Evolutionary conservation across 2,888 invertebrate genomes (phyloP).

Genomic region (Drosophila maculinotata): DNA sequence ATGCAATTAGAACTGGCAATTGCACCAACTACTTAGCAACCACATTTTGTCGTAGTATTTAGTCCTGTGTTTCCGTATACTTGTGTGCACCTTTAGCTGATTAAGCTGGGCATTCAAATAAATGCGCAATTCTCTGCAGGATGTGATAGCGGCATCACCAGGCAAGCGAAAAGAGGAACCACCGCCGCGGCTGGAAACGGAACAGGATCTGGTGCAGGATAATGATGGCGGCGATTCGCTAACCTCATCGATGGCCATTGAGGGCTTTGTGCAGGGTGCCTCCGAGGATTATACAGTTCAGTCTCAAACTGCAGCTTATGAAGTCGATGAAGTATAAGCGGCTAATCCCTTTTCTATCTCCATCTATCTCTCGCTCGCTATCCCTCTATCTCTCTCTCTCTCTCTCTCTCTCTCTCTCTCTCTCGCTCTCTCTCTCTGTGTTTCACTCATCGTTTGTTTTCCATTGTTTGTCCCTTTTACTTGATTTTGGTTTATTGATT

Average conservation of each 20-base stretch:
- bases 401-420: slow-evolving; percentile 18
- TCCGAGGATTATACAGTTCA: slow-evolving; percentile 85
- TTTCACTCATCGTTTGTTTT: slow-evolving; percentile 1
- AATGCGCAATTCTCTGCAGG: slow-evolving; percentile 62
- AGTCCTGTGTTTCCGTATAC: slow-evolving; percentile 37
- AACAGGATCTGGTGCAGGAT: slow-evolving; percentile 33
- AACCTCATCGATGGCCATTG: slow-evolving; percentile 84
- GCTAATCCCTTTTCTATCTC: slow-evolving; percentile 50
- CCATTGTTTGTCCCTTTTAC: not conserved
- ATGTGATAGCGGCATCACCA: slow-evolving; percentile 56
- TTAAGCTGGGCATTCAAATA: slow-evolving; percentile 27
- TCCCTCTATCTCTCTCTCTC: slow-evolving; percentile 5
- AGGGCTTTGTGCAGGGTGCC: slow-evolving; percentile 84
- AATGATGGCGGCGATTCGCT: slow-evolving; percentile 78
- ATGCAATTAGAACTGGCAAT: slow-evolving; percentile 13
- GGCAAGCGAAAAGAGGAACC: slow-evolving; percentile 1
- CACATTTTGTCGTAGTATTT: slow-evolving; percentile 41
- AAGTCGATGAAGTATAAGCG: slow-evolving; percentile 82
- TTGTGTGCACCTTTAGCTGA: slow-evolving; percentile 30
- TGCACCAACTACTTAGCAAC: slow-evolving; percentile 20
- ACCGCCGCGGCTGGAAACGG: slow-evolving; percentile 9
- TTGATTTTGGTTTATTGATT: not conserved
- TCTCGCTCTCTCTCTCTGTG: too few relatives aligned
- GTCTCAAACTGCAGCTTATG: slow-evolving; percentile 84
- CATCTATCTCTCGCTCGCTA: slow-evolving; percentile 15